Evolutionary conservation across 2,113 vertebrate species (phyloP).

Genomic region (Corvus moneduloides): DNA sequence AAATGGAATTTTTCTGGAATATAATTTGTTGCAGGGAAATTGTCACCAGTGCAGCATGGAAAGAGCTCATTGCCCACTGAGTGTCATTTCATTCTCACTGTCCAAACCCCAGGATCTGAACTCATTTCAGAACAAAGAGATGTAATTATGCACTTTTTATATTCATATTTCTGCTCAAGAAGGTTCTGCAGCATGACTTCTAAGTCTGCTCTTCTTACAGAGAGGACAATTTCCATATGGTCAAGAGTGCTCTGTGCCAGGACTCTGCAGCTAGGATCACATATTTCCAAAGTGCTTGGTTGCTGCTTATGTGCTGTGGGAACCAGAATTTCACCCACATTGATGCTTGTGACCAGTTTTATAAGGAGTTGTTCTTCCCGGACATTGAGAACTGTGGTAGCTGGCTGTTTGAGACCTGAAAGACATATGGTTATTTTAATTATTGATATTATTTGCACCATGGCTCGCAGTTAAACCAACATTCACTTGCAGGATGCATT

Average conservation of each 20-base stretch:
- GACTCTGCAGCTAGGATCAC: neutral
- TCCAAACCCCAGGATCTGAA: neutral
- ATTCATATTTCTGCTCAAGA: neutral
- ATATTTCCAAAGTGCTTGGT: neutral
- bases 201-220: neutral
- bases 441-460: rapidly evolving
- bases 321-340: neutral
- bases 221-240: neutral
- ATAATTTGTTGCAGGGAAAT: neutral
- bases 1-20: neutral
- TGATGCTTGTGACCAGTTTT: neutral
- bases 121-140: neutral
- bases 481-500: neutral
- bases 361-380: neutral
- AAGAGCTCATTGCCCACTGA: neutral
- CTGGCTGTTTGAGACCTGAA: neutral
- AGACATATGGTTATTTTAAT: neutral
- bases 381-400: neutral
- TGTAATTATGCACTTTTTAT: neutral
- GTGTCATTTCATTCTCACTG: neutral
- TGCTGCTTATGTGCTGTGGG: neutral
- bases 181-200: neutral
- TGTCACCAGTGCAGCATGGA: neutral
- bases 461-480: neutral
- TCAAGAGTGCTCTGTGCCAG: neutral